Base-by-base conservation (phyloP, 2,888 invertebrate species). In the Pristionchus japonicus region DNA sequence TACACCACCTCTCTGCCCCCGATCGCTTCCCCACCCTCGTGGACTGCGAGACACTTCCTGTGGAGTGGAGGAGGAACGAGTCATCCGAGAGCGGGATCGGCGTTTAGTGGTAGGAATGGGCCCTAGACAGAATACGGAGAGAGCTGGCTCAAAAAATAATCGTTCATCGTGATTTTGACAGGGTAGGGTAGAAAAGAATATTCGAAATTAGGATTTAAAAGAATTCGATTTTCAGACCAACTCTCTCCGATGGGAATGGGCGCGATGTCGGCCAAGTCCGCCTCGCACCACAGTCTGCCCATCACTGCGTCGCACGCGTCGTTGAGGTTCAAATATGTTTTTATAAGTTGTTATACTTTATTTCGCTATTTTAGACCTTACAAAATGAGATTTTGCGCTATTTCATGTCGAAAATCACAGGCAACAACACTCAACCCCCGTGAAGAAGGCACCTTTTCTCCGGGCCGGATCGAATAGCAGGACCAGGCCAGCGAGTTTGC, bases 171-270 rank as follows among this genome's bases (percentile, higher is more conserved):
- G n/a, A n/a, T n/a, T n/a, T n/a, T n/a, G n/a, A n/a, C n/a, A n/a
- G n/a, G n/a, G n/a, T n/a, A n/a, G n/a, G n/a, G n/a, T n/a, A n/a
- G n/a, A n/a, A n/a, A n/a, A n/a, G n/a, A n/a, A n/a, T n/a, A n/a
- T n/a, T n/a, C n/a, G n/a, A n/a, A n/a, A n/a, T n/a, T n/a, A n/a
- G n/a, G n/a, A n/a, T n/a, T n/a, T n/a, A n/a, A n/a, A n/a, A n/a
- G n/a, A n/a, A n/a, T n/a, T n/a, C n/a, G n/a, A n/a, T n/a, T n/a
- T 67, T 9, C 77, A 77, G 77, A 77, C 34, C 43, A 27, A 4
- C 77, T n/a, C 0, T 77, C 77, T 6, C 77, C 77, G 77, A 77
- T 77, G 77, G 77, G 77, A 47, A 77, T 77, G 77, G 77, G 77
- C 43, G 77, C 17, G 40, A 27, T n/a, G 40, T 77, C 43, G 13